A percentile compares a stretch with the other conserved stretches of the same genome.
Evolutionary conservation across 2,113 vertebrate genomes (phyloP).

Genomic region (Phrynosoma blainvillii): DNA sequence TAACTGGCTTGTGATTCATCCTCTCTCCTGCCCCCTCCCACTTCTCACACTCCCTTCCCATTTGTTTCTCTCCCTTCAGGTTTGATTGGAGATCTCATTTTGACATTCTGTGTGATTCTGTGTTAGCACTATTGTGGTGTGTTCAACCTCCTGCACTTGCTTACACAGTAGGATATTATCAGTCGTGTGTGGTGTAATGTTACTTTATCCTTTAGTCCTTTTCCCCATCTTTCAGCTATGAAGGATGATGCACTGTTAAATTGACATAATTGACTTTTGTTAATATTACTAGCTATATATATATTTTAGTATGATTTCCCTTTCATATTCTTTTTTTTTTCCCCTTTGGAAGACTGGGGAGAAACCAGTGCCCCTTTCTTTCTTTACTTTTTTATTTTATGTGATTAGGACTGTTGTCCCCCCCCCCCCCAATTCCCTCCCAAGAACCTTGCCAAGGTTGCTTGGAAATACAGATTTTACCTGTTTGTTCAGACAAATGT

Average conservation of each 20-base stretch:
- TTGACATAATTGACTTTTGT: conserved; percentile 79
- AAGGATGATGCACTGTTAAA: conserved; percentile 78
- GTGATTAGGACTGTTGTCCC: conserved; percentile 56
- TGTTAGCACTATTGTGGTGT: conserved; percentile 86
- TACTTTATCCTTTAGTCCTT: conserved; percentile 70
- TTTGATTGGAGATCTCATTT: conserved; percentile 73
- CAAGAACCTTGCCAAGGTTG: conserved; percentile 60
- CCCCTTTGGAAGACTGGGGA: conserved; percentile 68
- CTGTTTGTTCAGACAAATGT: conserved; percentile 74
- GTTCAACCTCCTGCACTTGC: conserved; percentile 83
- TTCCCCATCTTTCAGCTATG: conserved; percentile 78
- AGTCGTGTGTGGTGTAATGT: conserved; percentile 75
- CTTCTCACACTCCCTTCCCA: conserved; percentile 56
- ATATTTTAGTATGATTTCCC: conserved; percentile 80
- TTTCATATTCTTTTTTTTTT: conserved; percentile 67
- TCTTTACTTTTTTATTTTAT: conserved; percentile 46
- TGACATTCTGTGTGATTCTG: conserved; percentile 81
- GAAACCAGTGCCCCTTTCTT: conserved; percentile 61
- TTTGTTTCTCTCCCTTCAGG: conserved; percentile 71
- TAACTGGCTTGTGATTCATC: conserved; percentile 88
- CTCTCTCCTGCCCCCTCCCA: conserved; percentile 59
- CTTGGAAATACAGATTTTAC: conserved; percentile 72
- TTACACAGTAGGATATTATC: conserved; percentile 84
- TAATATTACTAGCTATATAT: conserved; percentile 72
- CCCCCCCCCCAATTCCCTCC: conserved; percentile 58